Evolutionary conservation across 2,888 invertebrate genomes (phyloP).

Genomic region (Neelides folsomi): DNA sequence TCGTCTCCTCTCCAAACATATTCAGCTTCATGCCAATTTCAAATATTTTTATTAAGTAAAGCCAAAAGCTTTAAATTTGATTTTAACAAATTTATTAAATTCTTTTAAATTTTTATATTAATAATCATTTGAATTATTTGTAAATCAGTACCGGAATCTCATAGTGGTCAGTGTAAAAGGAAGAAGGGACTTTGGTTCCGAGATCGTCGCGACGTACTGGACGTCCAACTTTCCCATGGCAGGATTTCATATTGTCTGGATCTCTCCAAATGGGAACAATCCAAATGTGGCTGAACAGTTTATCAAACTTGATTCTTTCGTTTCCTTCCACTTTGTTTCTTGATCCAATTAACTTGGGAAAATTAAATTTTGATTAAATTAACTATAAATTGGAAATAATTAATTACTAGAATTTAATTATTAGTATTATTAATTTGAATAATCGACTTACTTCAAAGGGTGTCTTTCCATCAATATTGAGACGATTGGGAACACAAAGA

Average conservation of each 20-base stretch:
- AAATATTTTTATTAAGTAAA: too few relatives aligned
- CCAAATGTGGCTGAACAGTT: conserved; percentile 57
- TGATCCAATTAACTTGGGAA: conserved; percentile 1
- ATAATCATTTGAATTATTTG: too few relatives aligned
- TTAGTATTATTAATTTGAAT: background rate
- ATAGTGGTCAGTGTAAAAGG: background rate
- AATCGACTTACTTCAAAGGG: conserved; percentile 68
- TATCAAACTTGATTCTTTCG: conserved; percentile 40
- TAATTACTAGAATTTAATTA: background rate
- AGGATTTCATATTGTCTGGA: conserved; percentile 35
- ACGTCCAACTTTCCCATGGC: too few relatives aligned
- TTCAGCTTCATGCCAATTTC: too few relatives aligned
- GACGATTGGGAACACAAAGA: conserved; percentile 56
- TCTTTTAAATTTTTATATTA: too few relatives aligned
- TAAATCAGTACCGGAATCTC: conserved; percentile 1
- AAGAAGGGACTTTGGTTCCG: conserved; percentile 4
- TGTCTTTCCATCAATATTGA: conserved; percentile 60
- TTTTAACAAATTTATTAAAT: too few relatives aligned
- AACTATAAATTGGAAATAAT: conserved; percentile 45
- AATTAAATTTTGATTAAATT: conserved; percentile 42
- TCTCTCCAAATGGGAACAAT: conserved; percentile 78
- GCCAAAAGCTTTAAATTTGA: too few relatives aligned
- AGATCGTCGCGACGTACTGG: background rate
- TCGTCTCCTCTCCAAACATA: too few relatives aligned
- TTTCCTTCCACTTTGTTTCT: background rate